phyloP scores from a whole-genome alignment of 2,888 invertebrate species.

The Agrotis puta region DNA sequence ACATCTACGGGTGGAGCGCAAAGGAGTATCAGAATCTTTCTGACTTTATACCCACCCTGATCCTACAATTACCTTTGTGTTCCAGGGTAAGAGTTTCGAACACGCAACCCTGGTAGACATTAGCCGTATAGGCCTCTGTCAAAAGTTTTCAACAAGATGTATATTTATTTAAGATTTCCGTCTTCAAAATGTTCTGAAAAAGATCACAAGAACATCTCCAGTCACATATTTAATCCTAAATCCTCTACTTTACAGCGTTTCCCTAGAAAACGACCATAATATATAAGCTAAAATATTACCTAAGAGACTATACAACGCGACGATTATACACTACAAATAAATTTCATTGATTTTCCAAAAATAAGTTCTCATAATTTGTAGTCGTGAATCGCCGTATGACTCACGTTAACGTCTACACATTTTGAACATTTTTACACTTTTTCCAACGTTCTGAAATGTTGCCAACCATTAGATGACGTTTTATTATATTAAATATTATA shows the following conservation, averaged over 20 bases:
- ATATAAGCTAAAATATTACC: slow-evolving; percentile 23
- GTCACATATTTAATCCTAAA: not conserved
- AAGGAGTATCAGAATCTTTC: no score
- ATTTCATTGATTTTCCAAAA: slow-evolving; percentile 55
- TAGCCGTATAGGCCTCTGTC: no score
- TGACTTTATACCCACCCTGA: no score
- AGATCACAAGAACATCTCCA: not conserved
- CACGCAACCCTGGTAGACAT: no score
- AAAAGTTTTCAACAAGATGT: not conserved
- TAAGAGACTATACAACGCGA: slow-evolving; percentile 26
- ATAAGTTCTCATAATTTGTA: slow-evolving; percentile 42
- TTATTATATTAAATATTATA: slow-evolving; percentile 73
- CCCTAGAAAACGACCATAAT: slow-evolving; percentile 5
- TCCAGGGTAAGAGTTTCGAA: no score
- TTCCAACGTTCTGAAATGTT: slow-evolving; percentile 69
- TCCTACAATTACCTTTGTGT: no score
- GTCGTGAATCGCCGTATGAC: slow-evolving; percentile 59
- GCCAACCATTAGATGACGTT: slow-evolving; percentile 71
- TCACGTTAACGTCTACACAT: slow-evolving; percentile 58
- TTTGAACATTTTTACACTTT: slow-evolving; percentile 67
- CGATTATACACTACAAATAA: slow-evolving; percentile 46
- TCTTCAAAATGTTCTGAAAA: not conserved
- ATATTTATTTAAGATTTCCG: not conserved
- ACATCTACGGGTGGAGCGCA: no score
- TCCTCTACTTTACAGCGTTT: slow-evolving; percentile 2